Percentiles rank a stretch among this genome's conserved stretches.
These are phyloP conservation scores for Dorcus parallelipipedus DNA, from an alignment of 2,888 invertebrate genomes.

Conservation along the genomic window DNA sequence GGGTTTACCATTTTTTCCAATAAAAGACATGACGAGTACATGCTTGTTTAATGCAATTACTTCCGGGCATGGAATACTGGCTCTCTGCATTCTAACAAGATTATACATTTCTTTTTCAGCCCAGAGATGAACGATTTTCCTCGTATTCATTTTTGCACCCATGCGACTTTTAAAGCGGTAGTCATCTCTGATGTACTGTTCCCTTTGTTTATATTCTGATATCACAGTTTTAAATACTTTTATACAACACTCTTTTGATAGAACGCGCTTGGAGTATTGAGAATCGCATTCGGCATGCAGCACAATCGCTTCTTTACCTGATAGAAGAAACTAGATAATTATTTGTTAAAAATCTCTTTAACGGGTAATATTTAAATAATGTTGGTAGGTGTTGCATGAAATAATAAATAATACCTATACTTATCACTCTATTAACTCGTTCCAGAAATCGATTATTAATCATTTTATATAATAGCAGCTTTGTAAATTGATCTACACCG, in stretches of 20 bases:
- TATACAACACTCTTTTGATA: constrained; percentile 69
- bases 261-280: constrained; percentile 45
- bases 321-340: neutral
- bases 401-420: constrained; percentile 62
- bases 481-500: constrained; percentile 84
- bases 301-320: constrained; percentile 84
- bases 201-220: constrained; percentile 89
- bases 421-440: constrained; percentile 86
- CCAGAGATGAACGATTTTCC: constrained; percentile 90
- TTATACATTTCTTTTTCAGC: constrained; percentile 97
- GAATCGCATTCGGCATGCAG: constrained; percentile 72
- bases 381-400: neutral
- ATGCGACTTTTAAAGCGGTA: constrained; percentile 69
- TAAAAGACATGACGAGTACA: constrained; percentile 87
- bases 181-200: constrained; percentile 91
- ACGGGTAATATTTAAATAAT: too few species aligned
- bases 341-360: too few species aligned
- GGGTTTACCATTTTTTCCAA: constrained; percentile 77
- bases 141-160: constrained; percentile 83
- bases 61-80: constrained; percentile 80
- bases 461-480: constrained; percentile 83
- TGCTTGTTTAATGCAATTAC: constrained; percentile 79
- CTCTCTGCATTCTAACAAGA: constrained; percentile 72
- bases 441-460: constrained; percentile 76
- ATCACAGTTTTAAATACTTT: constrained; percentile 94